Base-by-base conservation (phyloP, 1,140 invertebrate genomes). In the Drosophila tani region DNA sequence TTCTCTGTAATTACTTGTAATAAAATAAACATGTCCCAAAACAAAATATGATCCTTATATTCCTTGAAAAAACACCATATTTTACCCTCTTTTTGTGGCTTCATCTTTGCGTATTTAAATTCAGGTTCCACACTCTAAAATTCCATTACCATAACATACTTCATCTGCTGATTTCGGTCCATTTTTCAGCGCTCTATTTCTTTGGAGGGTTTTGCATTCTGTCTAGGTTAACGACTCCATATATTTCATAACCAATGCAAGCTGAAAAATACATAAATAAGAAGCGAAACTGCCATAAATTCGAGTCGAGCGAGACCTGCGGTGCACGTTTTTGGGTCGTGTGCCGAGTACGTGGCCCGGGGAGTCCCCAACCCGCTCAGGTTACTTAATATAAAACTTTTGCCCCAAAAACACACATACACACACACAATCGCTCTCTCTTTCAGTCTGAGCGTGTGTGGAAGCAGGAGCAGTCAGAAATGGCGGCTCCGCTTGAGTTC, bases 351-450 rank as follows among this genome's bases (percentile, higher is more conserved):
- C 75, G 75, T 79, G 80, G 59, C 45, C 53, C 67, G 55, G 69
- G 53, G 53, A 71, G 53, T 59, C 38, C 53, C 67, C 27, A 38
- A 59, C 40, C 21, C 46, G 29, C 55, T 43, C 55, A 51, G 68
- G 78, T 80, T 80, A 81, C 78, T 81, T 81, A 75, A 80, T 81
- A 74, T 73, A 50, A 29, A 74, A 60, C 55, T 60, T 75, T 75
- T 56, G 49, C 12, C 69, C 70, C 49, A 62, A 53, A 63, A 75
- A 62, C 35, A 58, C 71, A 57, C 40, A n/a, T n/a, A 40, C 41
- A 65, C 21, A 38, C 40, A 56, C 12, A 56, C 35, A 53, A 2
- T 12, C 6, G 29, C 9, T 55, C 21, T 27, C 47, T 51, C 29
- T 43, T 24, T 43, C 17, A 1, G 9, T 15, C 8, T 40, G 12